phyloP scores from a whole-genome alignment of 2,888 invertebrate species.

The Ecliptopera silaceata region DNA sequence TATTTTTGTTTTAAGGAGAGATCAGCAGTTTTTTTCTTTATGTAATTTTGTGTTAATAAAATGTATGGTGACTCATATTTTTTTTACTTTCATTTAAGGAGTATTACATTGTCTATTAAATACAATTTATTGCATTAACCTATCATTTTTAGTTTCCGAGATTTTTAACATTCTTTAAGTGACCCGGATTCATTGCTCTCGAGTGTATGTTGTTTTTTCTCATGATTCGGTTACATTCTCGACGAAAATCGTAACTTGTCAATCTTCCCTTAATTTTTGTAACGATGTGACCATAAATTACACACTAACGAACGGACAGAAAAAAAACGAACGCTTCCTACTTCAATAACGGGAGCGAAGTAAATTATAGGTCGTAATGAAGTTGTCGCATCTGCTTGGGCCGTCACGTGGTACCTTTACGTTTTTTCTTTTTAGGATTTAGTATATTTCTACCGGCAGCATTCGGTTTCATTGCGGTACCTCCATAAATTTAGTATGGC shows the following conservation, averaged over 20 bases:
- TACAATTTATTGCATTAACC: too few species aligned
- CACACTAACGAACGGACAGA: conserved; percentile 61
- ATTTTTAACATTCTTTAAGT: too few species aligned
- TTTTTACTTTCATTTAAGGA: too few species aligned
- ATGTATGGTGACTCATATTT: too few species aligned
- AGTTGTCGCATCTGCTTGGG: conserved; percentile 74
- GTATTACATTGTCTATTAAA: too few species aligned
- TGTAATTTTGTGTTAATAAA: too few species aligned
- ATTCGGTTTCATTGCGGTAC: conserved; percentile 51
- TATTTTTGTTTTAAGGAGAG: too few species aligned
- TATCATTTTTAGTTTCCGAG: too few species aligned
- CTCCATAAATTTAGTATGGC: conserved; percentile 79
- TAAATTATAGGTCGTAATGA: conserved; percentile 76
- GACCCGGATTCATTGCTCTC: too few species aligned
- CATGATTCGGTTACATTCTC: conserved; percentile 17
- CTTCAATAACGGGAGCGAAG: conserved; percentile 77
- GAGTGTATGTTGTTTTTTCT: neutral
- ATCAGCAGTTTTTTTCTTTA: too few species aligned
- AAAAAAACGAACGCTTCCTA: conserved; percentile 74
- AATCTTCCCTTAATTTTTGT: conserved; percentile 56
- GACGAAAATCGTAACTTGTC: conserved; percentile 42
- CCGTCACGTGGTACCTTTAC: conserved; percentile 47
- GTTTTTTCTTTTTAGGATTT: conserved; percentile 43
- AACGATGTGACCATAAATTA: conserved; percentile 73
- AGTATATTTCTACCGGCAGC: conserved; percentile 37